Percentiles rank a stretch among this genome's conserved stretches.
Conservation (phyloP, 2,113 vertebrate genomes). For the Osmerus mordax region DNA sequence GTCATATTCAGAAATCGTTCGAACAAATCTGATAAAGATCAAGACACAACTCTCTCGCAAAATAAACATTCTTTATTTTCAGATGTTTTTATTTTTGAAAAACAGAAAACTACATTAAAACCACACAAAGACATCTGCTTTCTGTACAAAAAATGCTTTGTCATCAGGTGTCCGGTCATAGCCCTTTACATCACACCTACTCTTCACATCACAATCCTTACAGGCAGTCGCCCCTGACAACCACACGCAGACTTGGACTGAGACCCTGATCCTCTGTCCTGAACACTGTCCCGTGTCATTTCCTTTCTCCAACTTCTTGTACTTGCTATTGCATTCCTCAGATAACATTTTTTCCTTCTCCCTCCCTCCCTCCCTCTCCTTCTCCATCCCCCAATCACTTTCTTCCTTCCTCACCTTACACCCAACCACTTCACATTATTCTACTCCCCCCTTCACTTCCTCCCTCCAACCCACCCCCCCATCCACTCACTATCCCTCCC, state of each 20-base stretch:
- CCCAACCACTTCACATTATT: background rate
- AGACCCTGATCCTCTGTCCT: constrained; percentile 14
- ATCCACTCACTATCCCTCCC: background rate
- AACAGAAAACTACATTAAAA: constrained; percentile 27
- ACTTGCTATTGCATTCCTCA: constrained; percentile 30
- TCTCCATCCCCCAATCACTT: background rate
- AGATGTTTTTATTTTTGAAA: constrained; percentile 45
- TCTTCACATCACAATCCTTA: constrained; percentile 30
- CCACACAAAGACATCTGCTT: constrained; percentile 31
- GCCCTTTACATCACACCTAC: constrained; percentile 31
- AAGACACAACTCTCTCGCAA: constrained; percentile 17
- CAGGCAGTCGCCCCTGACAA: constrained; percentile 12
- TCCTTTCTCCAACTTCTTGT: constrained; percentile 10
- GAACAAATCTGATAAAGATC: background rate
- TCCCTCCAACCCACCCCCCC: too few species aligned
- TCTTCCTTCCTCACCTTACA: background rate
- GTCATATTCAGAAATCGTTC: background rate
- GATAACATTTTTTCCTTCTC: constrained; percentile 22
- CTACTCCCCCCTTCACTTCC: background rate
- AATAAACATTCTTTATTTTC: constrained; percentile 27
- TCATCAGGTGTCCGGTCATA: constrained; percentile 18
- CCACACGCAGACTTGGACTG: constrained; percentile 1
- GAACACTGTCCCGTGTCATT: constrained; percentile 1
- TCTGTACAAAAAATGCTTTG: constrained; percentile 37
- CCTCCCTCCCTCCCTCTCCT: background rate